Base-by-base conservation (phyloP, 2,113 vertebrate species). In the Rhea americana region DNA sequence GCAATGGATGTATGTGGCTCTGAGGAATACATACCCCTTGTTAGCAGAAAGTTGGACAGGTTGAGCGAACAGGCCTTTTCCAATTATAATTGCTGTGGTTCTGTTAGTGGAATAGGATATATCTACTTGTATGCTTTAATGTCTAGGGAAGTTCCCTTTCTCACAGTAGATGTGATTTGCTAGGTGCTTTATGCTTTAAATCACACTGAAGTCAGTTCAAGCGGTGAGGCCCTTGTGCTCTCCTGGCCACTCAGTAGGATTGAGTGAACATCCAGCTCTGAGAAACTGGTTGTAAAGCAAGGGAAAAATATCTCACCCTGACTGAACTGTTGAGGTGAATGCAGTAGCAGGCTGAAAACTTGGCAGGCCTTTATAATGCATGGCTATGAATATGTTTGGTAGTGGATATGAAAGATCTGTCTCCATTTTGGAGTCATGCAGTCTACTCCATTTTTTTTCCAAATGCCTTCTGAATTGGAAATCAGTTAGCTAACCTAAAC, bases 381-480 rank as follows among this genome's bases (percentile, higher is more conserved):
- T 2, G 65, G 30, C 26, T 50, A 61, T 4, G 3, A 84, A 62
- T 0, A 7, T 0, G 7, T 7, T 62, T 15, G 2, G 13, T 18
- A 43, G 48, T 47, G 47, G 37, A 73, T 35, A 65, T 32, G 41
- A 65, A 66, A n/a, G 41, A 48, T 26, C 19, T 30, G 32, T 76
- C 43, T 59, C 19, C 17, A 1, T 53, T 59, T 35, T 32, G 47
- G 82, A 35, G 7, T 63, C 3, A 0, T 7, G 1, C 2, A 25
- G n/a, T 4, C 26, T 4, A 1, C 15, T 45, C 43, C 43, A 13
- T 15, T 15, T 5, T 15, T 15, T 15, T 15, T 6, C 43, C 45
- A 58, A 72, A 39, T 73, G 61, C 56, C 88, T 61, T 50, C 43
- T 2, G 22, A 65, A 47, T 58, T 68, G 73, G 85, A 53, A 45